Base-by-base conservation (phyloP, 2,113 vertebrate genomes). In the Odocoileus virginianus region DNA sequence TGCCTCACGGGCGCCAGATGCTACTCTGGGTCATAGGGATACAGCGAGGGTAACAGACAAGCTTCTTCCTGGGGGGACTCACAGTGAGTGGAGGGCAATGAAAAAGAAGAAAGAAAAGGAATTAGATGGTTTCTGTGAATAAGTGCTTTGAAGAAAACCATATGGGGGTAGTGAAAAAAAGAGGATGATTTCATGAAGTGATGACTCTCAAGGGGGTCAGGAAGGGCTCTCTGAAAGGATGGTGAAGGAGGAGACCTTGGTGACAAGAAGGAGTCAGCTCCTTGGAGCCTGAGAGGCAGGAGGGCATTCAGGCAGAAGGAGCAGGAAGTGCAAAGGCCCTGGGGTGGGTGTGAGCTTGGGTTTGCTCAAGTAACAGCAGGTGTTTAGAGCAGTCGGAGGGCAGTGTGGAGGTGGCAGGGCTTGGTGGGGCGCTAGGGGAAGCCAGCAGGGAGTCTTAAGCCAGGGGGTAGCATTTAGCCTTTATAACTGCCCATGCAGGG, bases 41-140 rank as follows among this genome's bases (percentile, higher is more conserved):
- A 2, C 1, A 6, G 17, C 16, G 2, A 19, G n/a, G 43, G 4
- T 19, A 27, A 17, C 6, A 50, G 33, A 6, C 10, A 27, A n/a
- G 36, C 19, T 5, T 45, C 28, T 15, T 25, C 33, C 64, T 82
- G 47, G 19, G 15, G 6, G 28, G 50, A 54, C 47, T 78, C 50
- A 19, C 2, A 45, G 55, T 30, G 23, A 15, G 40, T 45, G 76
- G 61, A 52, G 3, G 27, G 14, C 45, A 3, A 11, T 6, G 36
- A 47, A 43, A 92, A 60, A 93, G 43, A n/a, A 60, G 40, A 88
- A 40, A 58, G 15, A 40, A 71, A 58, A 54, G 30, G 2, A 9
- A 23, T 28, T 2, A 45, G 28, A 13, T n/a, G 1, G 2, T 23
- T 57, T 67, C 33, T 0, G 11, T n/a, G 1, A 67, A 10, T 43